A percentile compares a stretch with the other conserved stretches of the same genome.
These are phyloP conservation scores for Plusia festucae DNA, from an alignment of 2,888 invertebrate species.

Conservation along the genomic window DNA sequence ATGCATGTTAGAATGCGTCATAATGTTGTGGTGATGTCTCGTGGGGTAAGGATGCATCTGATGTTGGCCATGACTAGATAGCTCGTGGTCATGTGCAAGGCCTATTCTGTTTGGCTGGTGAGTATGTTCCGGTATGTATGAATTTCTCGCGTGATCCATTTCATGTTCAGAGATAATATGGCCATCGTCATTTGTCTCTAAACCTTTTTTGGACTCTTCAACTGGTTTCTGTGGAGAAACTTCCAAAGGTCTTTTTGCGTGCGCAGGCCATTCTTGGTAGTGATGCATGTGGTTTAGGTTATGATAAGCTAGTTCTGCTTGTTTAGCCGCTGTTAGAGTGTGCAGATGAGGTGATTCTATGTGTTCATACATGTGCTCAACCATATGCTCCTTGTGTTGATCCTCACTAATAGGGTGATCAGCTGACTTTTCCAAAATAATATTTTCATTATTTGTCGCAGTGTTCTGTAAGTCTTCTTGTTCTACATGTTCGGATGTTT, in stretches of 20 bases:
- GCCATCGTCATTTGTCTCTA: slow-evolving; percentile 16
- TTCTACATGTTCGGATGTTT: slow-evolving; percentile 33
- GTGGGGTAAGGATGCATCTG: slow-evolving; percentile 33
- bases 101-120: slow-evolving; percentile 38
- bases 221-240: slow-evolving; percentile 51
- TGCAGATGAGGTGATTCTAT: slow-evolving; percentile 11
- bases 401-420: slow-evolving; percentile 32
- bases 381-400: slow-evolving; percentile 34
- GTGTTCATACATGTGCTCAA: slow-evolving; percentile 27
- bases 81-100: slow-evolving; percentile 35
- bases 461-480: slow-evolving; percentile 22
- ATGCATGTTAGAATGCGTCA: slow-evolving; percentile 65
- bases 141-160: slow-evolving; percentile 34
- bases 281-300: slow-evolving; percentile 31
- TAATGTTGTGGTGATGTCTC: slow-evolving; percentile 42
- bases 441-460: slow-evolving; percentile 30
- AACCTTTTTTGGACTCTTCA: slow-evolving; percentile 41
- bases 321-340: slow-evolving; percentile 41
- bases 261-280: slow-evolving; percentile 35
- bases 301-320: slow-evolving; percentile 40
- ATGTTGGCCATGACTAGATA: slow-evolving; percentile 21
- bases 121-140: slow-evolving; percentile 29
- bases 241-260: slow-evolving; percentile 43
- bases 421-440: slow-evolving; percentile 45
- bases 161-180: slow-evolving; percentile 26